Conservation (phyloP, 1,140 invertebrate species). For the Drosophila hydei region DNA sequence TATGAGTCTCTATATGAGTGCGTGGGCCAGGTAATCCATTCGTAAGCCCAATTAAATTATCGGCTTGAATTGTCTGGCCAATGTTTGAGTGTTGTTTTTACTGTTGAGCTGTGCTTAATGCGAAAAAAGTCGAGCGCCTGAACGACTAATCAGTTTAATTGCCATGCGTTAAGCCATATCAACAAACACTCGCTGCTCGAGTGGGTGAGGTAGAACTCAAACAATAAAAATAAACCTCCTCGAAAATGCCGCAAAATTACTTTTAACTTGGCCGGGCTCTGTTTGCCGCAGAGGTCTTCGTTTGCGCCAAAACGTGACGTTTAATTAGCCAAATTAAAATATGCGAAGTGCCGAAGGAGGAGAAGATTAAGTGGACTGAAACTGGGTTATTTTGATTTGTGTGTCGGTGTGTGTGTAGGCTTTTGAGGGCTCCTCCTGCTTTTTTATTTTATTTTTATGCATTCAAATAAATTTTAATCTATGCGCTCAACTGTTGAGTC, state of each 20-base stretch:
- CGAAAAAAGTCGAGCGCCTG: conserved; percentile 21
- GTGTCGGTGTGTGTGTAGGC: background rate
- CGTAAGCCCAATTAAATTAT: conserved; percentile 25
- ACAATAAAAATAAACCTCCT: conserved; percentile 16
- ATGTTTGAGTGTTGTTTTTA: conserved; percentile 6
- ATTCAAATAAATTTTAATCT: conserved; percentile 40
- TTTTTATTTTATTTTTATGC: conserved; percentile 9
- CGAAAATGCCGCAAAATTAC: conserved; percentile 41
- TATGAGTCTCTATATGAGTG: background rate
- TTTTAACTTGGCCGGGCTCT: conserved; percentile 23
- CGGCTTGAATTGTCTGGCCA: background rate
- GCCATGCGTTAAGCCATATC: conserved; percentile 41
- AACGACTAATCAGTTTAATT: conserved; percentile 46
- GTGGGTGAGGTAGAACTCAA: background rate
- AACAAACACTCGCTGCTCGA: conserved; percentile 6
- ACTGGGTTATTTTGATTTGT: conserved; percentile 32
- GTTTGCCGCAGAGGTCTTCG: conserved; percentile 1
- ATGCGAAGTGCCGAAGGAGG: conserved; percentile 8
- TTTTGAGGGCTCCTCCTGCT: background rate
- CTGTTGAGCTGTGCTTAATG: conserved; percentile 20
- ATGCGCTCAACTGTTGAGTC: conserved; percentile 5
- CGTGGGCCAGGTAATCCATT: conserved; percentile 7
- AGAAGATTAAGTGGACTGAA: background rate
- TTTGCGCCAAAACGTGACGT: conserved; percentile 19
- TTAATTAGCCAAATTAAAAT: conserved; percentile 53